phyloP scores from a whole-genome alignment of 1,140 invertebrate genomes.

The Heterodera carotae region DNA sequence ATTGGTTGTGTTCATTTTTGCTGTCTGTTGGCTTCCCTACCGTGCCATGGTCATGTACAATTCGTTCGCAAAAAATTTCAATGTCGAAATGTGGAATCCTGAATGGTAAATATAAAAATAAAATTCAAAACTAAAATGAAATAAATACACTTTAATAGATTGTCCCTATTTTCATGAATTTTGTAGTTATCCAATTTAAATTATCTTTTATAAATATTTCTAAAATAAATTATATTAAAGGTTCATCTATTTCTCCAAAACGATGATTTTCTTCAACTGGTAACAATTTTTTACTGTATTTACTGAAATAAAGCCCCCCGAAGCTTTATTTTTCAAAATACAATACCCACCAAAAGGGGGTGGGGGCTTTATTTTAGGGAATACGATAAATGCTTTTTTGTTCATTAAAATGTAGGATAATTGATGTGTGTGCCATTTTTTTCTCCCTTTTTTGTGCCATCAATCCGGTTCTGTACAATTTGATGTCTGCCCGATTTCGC shows the following conservation, averaged over 20 bases:
- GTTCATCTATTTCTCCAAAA: constrained; percentile 62
- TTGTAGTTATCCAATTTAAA: too few relatives aligned
- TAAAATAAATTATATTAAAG: constrained; percentile 68
- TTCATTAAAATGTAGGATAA: too few relatives aligned
- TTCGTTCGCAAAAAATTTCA: constrained; percentile 53
- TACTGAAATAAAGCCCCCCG: too few relatives aligned
- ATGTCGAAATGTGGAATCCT: constrained; percentile 40
- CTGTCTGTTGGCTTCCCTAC: constrained; percentile 70
- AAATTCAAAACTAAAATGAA: too few relatives aligned
- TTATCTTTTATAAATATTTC: too few relatives aligned
- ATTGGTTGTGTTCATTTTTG: constrained; percentile 69
- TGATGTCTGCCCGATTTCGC: constrained; percentile 83
- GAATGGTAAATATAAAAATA: constrained; percentile 49
- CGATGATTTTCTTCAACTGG: constrained; percentile 49
- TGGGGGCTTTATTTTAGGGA: too few relatives aligned
- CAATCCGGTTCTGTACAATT: constrained; percentile 84
- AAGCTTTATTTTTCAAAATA: too few relatives aligned
- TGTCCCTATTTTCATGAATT: too few relatives aligned
- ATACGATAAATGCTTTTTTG: too few relatives aligned
- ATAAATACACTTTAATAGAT: too few relatives aligned
- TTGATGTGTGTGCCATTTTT: constrained; percentile 55
- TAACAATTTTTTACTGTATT: neutral
- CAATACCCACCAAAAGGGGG: too few relatives aligned
- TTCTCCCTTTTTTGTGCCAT: constrained; percentile 65
- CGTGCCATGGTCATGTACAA: constrained; percentile 63